Conservation (phyloP, 2,888 invertebrate species). For the Escarpia spicata region DNA sequence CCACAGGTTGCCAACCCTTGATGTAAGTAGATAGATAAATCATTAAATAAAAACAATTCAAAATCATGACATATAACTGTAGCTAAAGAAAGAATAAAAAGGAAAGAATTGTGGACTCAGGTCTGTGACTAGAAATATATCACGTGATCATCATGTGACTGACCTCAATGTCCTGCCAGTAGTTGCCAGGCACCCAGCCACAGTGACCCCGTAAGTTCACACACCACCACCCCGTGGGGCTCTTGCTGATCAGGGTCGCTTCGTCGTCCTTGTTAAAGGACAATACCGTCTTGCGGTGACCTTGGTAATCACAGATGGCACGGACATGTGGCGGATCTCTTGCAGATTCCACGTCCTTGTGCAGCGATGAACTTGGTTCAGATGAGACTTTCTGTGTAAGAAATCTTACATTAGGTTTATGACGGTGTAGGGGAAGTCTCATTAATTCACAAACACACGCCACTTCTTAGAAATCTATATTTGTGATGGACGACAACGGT, state of each 20-base stretch:
- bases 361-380: background rate
- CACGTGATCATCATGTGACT: background rate
- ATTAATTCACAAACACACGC: no score
- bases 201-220: conserved; percentile 22
- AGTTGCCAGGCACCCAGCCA: conserved; percentile 38
- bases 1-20: no score
- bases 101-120: background rate
- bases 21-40: no score
- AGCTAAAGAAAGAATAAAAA: no score
- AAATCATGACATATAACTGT: no score
- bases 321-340: background rate
- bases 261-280: conserved; percentile 33
- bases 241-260: conserved; percentile 30
- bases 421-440: no score
- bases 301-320: conserved; percentile 33
- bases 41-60: no score
- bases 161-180: conserved; percentile 32
- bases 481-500: no score
- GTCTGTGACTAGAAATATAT: background rate
- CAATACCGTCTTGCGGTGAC: conserved; percentile 22
- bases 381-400: background rate
- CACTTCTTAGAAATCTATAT: no score
- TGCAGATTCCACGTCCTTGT: background rate
- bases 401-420: background rate
- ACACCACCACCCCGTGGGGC: conserved; percentile 35